Conservation (phyloP, 2,888 invertebrate genomes). For the Dioctria linearis region DNA sequence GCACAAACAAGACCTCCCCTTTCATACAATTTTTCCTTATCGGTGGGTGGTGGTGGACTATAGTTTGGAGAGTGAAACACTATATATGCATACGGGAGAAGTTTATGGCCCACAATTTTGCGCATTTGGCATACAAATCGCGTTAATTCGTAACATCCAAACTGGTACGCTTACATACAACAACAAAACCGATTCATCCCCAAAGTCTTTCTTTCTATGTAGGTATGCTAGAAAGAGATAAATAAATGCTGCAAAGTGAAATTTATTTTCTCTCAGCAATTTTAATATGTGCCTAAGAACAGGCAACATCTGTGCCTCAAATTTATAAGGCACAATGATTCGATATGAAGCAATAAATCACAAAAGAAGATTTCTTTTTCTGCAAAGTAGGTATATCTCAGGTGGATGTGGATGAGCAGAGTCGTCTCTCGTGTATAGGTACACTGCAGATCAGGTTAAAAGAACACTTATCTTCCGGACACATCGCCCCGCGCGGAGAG, state of each 20-base stretch:
- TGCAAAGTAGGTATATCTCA: conserved; percentile 11
- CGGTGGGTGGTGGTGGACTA: no score
- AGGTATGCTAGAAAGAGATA: conserved; percentile 4
- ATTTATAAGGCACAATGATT: conserved; percentile 50
- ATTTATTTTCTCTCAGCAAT: conserved; percentile 42
- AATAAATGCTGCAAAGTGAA: conserved; percentile 11
- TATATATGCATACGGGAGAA: not conserved
- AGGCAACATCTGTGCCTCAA: conserved; percentile 41
- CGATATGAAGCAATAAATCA: conserved; percentile 51
- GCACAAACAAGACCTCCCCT: no score
- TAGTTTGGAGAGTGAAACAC: no score
- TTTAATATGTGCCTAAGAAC: conserved; percentile 48
- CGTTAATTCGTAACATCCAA: conserved; percentile 34
- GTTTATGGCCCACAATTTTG: conserved; percentile 22
- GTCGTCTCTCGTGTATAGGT: not conserved
- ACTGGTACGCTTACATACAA: not conserved
- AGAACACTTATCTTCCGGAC: conserved; percentile 6
- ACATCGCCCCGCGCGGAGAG: not conserved
- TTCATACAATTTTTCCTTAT: no score
- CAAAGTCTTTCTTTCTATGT: not conserved
- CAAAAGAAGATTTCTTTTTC: conserved; percentile 26
- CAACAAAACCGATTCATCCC: conserved; percentile 17
- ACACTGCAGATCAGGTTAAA: not conserved
- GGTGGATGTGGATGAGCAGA: conserved; percentile 6
- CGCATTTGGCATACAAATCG: conserved; percentile 42